Conservation (phyloP, 2,797 vertebrate species). For the Eptatretus atami region DNA sequence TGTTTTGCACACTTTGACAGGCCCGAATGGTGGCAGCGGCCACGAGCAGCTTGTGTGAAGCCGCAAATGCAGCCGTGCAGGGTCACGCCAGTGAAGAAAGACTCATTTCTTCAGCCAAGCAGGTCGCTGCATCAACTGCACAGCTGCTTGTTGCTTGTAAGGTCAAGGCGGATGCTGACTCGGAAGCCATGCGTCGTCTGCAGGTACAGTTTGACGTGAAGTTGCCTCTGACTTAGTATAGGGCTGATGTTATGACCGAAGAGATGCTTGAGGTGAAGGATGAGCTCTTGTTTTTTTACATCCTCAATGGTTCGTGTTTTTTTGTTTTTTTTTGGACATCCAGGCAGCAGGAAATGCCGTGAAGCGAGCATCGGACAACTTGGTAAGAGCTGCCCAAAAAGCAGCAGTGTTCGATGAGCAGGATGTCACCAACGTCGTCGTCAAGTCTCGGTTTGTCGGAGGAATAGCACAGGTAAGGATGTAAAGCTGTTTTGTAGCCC, state of each 20-base stretch:
- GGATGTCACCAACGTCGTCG: constrained; percentile 63
- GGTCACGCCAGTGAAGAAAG: constrained; percentile 94
- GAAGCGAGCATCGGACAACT: constrained; percentile 85
- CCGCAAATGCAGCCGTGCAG: constrained; percentile 85
- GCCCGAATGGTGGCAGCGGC: constrained; percentile 89
- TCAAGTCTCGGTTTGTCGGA: constrained; percentile 90
- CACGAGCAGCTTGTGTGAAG: constrained; percentile 80
- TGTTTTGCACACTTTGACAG: constrained; percentile 13
- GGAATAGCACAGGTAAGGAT: constrained; percentile 72
- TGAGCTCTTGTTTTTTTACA: background rate
- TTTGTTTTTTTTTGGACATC: constrained; percentile 1
- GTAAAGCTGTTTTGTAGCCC: too few species aligned
- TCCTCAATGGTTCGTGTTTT: background rate
- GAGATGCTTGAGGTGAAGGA: background rate
- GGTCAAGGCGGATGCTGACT: constrained; percentile 80
- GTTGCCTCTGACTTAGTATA: background rate
- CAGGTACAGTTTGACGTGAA: constrained; percentile 28
- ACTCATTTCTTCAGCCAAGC: constrained; percentile 88
- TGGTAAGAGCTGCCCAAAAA: constrained; percentile 78
- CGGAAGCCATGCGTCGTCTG: constrained; percentile 76
- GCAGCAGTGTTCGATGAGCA: constrained; percentile 58
- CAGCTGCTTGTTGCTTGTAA: constrained; percentile 91
- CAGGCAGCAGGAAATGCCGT: constrained; percentile 84
- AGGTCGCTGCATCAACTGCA: constrained; percentile 80
- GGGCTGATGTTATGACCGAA: background rate